Evolutionary conservation across 2,797 vertebrate genomes (phyloP).

Genomic region (Pseudocheirus occidentalis): DNA sequence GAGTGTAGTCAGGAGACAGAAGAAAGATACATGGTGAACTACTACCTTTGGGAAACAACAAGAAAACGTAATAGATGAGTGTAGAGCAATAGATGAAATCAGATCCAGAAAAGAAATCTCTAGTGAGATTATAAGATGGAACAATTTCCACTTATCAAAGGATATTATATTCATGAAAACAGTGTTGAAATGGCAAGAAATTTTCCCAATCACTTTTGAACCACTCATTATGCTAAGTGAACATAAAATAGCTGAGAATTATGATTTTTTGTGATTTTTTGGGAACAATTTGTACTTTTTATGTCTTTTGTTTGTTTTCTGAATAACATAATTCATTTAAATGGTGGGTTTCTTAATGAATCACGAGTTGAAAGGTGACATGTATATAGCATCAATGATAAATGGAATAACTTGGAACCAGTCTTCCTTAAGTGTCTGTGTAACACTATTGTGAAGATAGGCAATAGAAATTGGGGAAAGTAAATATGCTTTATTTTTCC

Average conservation of each 20-base stretch:
- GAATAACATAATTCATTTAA: not conserved
- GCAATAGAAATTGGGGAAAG: not conserved
- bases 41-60: constrained; percentile 4
- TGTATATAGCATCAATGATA: not conserved
- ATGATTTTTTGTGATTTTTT: constrained; percentile 21
- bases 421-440: not conserved
- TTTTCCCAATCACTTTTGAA: not conserved
- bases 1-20: constrained; percentile 18
- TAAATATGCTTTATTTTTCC: constrained; percentile 3
- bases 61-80: not conserved
- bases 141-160: constrained; percentile 9
- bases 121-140: constrained; percentile 34
- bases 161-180: constrained; percentile 14
- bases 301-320: constrained; percentile 8
- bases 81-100: constrained; percentile 24
- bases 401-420: not conserved
- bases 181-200: constrained; percentile 8
- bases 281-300: not conserved
- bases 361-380: constrained; percentile 6
- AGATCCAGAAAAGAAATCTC: not conserved
- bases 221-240: constrained; percentile 16
- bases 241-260: constrained; percentile 22
- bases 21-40: not conserved
- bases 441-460: not conserved
- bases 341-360: constrained; percentile 33